Percentiles rank a stretch among this genome's conserved stretches.
These are phyloP conservation scores for Theonella swinhoei DNA, from an alignment of 37 sponge, comb jelly and placozoan species.

Conservation along the genomic window DNA sequence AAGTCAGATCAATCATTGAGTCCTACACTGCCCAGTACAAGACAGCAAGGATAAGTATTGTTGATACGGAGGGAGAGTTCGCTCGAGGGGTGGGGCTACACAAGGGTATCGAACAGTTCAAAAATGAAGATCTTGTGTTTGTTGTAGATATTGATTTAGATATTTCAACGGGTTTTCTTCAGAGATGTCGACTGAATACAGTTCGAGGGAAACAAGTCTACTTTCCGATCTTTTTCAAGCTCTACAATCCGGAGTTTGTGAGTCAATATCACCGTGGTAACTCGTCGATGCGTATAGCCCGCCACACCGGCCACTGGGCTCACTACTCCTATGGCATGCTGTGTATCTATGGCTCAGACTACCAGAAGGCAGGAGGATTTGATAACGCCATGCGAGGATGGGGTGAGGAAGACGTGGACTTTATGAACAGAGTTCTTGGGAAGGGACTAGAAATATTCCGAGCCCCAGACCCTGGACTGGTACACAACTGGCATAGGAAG, in stretches of 20 bases:
- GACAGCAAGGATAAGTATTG: conserved; percentile 29
- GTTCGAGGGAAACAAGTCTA: conserved; percentile 62
- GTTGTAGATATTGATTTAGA: conserved; percentile 75
- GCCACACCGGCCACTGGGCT: conserved; percentile 82
- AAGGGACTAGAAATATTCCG: conserved; percentile 60
- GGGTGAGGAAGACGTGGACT: conserved; percentile 81
- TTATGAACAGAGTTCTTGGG: conserved; percentile 57
- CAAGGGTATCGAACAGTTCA: conserved; percentile 34
- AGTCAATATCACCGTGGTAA: conserved; percentile 42
- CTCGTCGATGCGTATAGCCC: conserved; percentile 19
- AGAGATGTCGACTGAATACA: conserved; percentile 69
- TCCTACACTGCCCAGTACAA: conserved; percentile 33
- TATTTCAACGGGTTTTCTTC: conserved; percentile 36
- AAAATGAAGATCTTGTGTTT: conserved; percentile 60
- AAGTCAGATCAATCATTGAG: conserved; percentile 24
- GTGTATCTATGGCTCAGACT: conserved; percentile 77
- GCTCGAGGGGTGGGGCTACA: conserved; percentile 70
- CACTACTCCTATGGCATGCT: conserved; percentile 82
- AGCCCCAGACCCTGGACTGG: conserved; percentile 73
- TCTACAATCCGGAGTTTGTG: conserved; percentile 71
- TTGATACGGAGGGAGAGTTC: conserved; percentile 52
- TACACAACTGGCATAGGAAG: conserved; percentile 79
- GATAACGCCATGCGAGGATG: conserved; percentile 54
- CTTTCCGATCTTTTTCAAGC: conserved; percentile 81
- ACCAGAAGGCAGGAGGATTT: conserved; percentile 49